phyloP scores from a whole-genome alignment of 1,140 invertebrate species.

The Aleiodes sp. region DNA sequence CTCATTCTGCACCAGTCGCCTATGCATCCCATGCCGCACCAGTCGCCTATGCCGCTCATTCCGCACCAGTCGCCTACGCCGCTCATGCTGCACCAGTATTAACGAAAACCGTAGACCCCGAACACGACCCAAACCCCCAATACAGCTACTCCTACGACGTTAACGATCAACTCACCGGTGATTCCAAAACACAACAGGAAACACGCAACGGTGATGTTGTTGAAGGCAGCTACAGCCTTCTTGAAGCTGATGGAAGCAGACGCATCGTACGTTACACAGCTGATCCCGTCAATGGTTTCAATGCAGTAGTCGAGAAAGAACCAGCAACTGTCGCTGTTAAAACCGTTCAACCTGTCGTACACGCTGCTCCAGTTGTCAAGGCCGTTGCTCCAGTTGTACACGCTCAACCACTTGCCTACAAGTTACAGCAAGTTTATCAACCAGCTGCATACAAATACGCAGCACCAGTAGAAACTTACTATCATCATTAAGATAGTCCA shows the following conservation, averaged over 20 bases:
- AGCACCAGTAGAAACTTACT: too few species aligned
- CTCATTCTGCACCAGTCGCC: too few species aligned
- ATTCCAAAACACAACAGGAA: constrained; percentile 37
- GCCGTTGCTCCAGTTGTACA: not conserved
- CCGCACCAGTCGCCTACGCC: constrained; percentile 13
- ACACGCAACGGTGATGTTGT: constrained; percentile 34
- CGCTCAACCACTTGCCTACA: not conserved
- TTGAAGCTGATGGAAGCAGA: constrained; percentile 30
- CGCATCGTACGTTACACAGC: constrained; percentile 27
- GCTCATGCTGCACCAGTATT: too few species aligned
- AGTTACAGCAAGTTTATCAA: not conserved
- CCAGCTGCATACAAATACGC: constrained; percentile 24
- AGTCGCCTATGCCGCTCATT: constrained; percentile 22
- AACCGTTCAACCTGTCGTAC: constrained; percentile 15
- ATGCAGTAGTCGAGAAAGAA: constrained; percentile 27
- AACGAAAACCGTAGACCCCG: constrained; percentile 1
- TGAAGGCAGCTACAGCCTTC: constrained; percentile 32
- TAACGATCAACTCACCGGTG: constrained; percentile 30
- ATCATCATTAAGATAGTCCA: too few species aligned
- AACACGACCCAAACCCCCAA: constrained; percentile 30
- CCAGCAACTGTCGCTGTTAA: constrained; percentile 32
- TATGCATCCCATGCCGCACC: constrained; percentile 29
- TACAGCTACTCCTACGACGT: constrained; percentile 30
- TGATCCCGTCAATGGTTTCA: constrained; percentile 24
- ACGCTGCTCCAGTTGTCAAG: not conserved